phyloP scores from a whole-genome alignment of 1,140 invertebrate genomes.

The Anadara kagoshimensis region DNA sequence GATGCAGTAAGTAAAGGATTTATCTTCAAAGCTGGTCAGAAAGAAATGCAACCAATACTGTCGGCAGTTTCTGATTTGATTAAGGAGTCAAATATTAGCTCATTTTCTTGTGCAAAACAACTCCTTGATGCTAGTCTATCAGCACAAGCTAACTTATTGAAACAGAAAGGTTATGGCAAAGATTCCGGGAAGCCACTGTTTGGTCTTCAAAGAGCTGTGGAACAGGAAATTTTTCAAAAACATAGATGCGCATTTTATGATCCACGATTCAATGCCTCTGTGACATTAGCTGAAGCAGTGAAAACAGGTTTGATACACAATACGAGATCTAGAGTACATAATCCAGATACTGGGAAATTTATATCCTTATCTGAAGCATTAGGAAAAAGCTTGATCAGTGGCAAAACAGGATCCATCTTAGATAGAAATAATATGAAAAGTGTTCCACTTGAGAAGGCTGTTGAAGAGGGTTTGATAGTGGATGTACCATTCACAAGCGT shows the following conservation, averaged over 20 bases:
- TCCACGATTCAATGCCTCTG: conserved; percentile 86
- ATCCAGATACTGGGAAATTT: conserved; percentile 74
- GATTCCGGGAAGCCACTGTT: conserved; percentile 78
- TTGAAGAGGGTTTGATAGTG: conserved; percentile 86
- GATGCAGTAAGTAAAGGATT: conserved; percentile 35
- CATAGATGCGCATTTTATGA: conserved; percentile 87
- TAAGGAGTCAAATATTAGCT: conserved; percentile 36
- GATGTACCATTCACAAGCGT: conserved; percentile 80
- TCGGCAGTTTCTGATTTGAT: conserved; percentile 31
- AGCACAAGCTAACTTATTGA: conserved; percentile 14
- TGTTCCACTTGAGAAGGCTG: conserved; percentile 86
- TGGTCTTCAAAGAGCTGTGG: conserved; percentile 78
- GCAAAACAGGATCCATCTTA: conserved; percentile 84
- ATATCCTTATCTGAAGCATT: conserved; percentile 88
- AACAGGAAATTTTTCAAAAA: conserved; percentile 46
- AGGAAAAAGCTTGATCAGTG: conserved; percentile 89
- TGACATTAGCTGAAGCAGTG: conserved; percentile 83
- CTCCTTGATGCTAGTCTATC: conserved; percentile 26
- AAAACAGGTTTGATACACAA: conserved; percentile 81
- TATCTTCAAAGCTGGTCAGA: conserved; percentile 32
- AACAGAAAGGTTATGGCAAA: conserved; percentile 77
- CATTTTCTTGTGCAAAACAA: conserved; percentile 21
- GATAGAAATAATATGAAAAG: conserved; percentile 83
- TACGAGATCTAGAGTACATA: conserved; percentile 84
- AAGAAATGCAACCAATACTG: conserved; percentile 31